These are phyloP conservation scores for Oryzias celebensis DNA, from an alignment of 2,113 vertebrate genomes.

Conservation along the genomic window DNA sequence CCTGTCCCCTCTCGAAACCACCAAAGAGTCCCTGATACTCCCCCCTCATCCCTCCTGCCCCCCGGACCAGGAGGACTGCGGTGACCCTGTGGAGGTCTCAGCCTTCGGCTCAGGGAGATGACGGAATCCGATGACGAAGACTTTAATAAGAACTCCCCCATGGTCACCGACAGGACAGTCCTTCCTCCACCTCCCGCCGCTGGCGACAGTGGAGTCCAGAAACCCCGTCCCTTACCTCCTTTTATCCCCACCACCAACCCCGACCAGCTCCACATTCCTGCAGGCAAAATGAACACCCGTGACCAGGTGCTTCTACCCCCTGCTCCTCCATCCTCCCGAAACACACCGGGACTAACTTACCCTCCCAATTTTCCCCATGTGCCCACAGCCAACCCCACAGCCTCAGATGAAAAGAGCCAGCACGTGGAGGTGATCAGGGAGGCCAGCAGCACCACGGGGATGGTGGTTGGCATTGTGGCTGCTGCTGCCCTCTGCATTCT, in stretches of 20 bases:
- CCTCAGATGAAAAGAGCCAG: conserved; percentile 84
- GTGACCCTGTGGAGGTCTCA: conserved; percentile 89
- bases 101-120: conserved; percentile 93
- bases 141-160: conserved; percentile 89
- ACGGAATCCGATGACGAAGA: conserved; percentile 93
- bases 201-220: conserved; percentile 77
- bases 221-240: conserved; percentile 77
- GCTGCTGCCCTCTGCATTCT: conserved; percentile 95
- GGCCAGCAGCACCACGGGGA: conserved; percentile 94
- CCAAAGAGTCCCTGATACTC: conserved; percentile 86
- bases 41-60: conserved; percentile 83
- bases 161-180: conserved; percentile 93
- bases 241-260: conserved; percentile 83
- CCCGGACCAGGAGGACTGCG: conserved; percentile 91
- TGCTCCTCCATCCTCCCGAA: conserved; percentile 83
- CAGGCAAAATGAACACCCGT: conserved; percentile 94
- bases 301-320: conserved; percentile 87
- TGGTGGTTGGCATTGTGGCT: conserved; percentile 96
- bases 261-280: conserved; percentile 84
- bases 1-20: conserved; percentile 86
- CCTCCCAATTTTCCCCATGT: conserved; percentile 89
- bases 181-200: conserved; percentile 80
- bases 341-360: conserved; percentile 85
- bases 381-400: conserved; percentile 91
- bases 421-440: conserved; percentile 92